These are phyloP conservation scores for Rhopilema esculentum DNA, from an alignment of 30 jellyfish, hydroid and myxozoan genomes.

Conservation along the genomic window DNA sequence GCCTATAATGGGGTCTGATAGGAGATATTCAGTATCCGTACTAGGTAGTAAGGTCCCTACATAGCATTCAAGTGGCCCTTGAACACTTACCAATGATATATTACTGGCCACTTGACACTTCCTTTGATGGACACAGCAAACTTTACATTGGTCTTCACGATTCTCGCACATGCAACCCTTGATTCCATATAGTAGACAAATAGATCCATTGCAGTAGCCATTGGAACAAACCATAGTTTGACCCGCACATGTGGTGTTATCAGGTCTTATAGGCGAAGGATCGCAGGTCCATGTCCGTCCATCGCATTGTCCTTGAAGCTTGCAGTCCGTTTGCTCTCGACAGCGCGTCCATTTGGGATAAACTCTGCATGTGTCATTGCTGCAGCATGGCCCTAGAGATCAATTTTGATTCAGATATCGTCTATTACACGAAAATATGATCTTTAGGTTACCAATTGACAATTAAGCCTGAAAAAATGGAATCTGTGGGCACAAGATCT, in stretches of 20 bases:
- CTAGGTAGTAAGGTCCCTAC: too few relatives aligned
- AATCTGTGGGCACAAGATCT: too few relatives aligned
- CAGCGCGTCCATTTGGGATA: conserved; percentile 71
- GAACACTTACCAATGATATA: conserved; percentile 66
- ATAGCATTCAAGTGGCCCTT: background rate
- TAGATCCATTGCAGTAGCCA: conserved; percentile 94
- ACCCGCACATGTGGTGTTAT: conserved; percentile 83
- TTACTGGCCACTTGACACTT: conserved; percentile 71
- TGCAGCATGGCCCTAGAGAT: conserved; percentile 88
- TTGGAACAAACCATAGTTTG: conserved; percentile 88
- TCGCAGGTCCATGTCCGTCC: conserved; percentile 87
- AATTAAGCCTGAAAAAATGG: too few relatives aligned
- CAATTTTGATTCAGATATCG: too few relatives aligned
- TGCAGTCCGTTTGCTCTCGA: conserved; percentile 89
- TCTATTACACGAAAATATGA: too few relatives aligned
- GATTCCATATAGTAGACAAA: conserved; percentile 69
- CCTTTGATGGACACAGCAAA: conserved; percentile 78
- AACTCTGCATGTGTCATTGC: conserved; percentile 85
- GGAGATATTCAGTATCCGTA: too few relatives aligned
- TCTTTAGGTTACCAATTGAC: background rate
- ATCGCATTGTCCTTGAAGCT: conserved; percentile 68
- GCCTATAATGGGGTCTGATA: too few relatives aligned
- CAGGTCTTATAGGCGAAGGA: conserved; percentile 59
- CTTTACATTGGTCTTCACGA: conserved; percentile 81
- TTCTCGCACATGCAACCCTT: conserved; percentile 87